Conservation (phyloP, 1,140 invertebrate genomes). For the Drosophila novamexicana region DNA sequence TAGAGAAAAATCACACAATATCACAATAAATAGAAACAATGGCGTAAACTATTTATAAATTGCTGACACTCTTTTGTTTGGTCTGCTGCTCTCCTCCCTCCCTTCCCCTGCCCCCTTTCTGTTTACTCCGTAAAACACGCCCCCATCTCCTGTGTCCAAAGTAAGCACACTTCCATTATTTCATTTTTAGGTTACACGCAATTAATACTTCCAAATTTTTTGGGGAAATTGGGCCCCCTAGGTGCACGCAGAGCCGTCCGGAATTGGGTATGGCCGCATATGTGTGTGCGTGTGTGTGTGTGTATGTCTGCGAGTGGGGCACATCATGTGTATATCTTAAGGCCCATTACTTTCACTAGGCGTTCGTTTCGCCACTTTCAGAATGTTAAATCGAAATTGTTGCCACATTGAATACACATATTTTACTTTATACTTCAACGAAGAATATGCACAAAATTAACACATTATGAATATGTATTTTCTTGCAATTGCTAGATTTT, state of each 20-base stretch:
- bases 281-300: constrained; percentile 24
- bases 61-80: constrained; percentile 78
- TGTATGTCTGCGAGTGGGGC: constrained; percentile 18
- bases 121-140: constrained; percentile 19
- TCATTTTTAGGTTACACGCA: constrained; percentile 75
- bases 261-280: constrained; percentile 9
- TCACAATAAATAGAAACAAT: constrained; percentile 74
- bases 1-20: constrained; percentile 43
- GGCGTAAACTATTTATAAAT: constrained; percentile 77
- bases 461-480: constrained; percentile 27
- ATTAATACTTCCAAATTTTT: constrained; percentile 72
- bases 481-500: constrained; percentile 11
- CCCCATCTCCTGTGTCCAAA: constrained; percentile 15
- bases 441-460: constrained; percentile 6
- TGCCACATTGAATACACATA: constrained; percentile 74
- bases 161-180: constrained; percentile 70
- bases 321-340: constrained; percentile 43
- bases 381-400: constrained; percentile 62
- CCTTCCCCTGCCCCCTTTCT: background rate
- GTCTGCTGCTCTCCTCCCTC: background rate
- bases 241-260: constrained; percentile 48
- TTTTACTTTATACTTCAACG: constrained; percentile 37
- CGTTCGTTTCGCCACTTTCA: constrained; percentile 68
- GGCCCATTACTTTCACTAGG: constrained; percentile 72
- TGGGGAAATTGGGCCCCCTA: constrained; percentile 32